These are phyloP conservation scores for Spinus pinus DNA, from an alignment of 2,797 vertebrate genomes.

Conservation along the genomic window DNA sequence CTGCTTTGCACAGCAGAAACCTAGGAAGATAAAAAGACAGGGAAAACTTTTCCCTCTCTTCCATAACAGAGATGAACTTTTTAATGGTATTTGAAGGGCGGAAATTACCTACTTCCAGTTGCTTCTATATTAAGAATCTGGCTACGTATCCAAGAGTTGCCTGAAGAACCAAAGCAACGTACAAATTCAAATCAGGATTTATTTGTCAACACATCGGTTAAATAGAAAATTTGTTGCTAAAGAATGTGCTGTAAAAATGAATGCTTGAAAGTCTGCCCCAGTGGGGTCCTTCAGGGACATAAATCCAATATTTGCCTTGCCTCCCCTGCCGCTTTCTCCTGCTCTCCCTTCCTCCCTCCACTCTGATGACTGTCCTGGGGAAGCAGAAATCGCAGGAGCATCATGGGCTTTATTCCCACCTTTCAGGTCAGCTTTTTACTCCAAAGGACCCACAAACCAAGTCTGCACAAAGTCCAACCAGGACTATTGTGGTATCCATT, in stretches of 20 bases:
- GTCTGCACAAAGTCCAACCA: neutral
- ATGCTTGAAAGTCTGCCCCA: neutral
- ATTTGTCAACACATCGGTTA: slow-evolving; percentile 47
- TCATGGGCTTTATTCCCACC: neutral
- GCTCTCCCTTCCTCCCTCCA: neutral
- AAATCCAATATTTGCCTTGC: neutral
- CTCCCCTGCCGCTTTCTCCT: neutral
- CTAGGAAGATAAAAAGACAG: slow-evolving; percentile 27
- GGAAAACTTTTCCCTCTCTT: slow-evolving; percentile 20
- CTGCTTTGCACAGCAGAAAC: neutral
- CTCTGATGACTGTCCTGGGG: neutral
- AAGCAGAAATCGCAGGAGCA: neutral
- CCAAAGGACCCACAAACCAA: neutral
- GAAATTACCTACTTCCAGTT: slow-evolving; percentile 53
- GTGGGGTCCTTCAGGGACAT: slow-evolving; percentile 40
- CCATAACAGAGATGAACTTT: neutral
- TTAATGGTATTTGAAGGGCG: slow-evolving; percentile 14
- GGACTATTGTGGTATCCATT: fast-evolving
- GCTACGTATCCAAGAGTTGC: slow-evolving; percentile 13
- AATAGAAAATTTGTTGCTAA: slow-evolving; percentile 19
- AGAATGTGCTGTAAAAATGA: slow-evolving; percentile 1
- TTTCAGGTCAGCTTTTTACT: neutral
- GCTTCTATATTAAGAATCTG: slow-evolving; percentile 51
- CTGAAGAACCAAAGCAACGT: slow-evolving; percentile 43
- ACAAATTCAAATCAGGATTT: slow-evolving; percentile 47